phyloP scores from a whole-genome alignment of 2,113 vertebrate genomes.

The Eonycteris spelaea region DNA sequence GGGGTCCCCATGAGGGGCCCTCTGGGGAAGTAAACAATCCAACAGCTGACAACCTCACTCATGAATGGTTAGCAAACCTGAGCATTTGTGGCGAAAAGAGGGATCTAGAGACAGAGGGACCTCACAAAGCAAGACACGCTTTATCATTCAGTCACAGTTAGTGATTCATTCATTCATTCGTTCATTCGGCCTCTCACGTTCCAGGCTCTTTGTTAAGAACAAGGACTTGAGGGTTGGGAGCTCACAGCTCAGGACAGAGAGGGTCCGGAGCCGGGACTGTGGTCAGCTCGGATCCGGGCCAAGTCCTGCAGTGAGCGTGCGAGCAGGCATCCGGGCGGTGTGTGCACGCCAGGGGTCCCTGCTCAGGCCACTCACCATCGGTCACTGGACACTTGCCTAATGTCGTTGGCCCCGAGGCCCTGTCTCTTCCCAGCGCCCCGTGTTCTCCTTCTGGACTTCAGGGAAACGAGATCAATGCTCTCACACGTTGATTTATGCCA shows the following conservation, averaged over 20 bases:
- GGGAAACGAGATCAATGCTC: background rate
- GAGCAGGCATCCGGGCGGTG: too few relatives aligned
- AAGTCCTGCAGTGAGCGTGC: background rate
- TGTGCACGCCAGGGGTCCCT: background rate
- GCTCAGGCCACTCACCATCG: fast-evolving
- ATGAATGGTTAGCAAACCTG: too few relatives aligned
- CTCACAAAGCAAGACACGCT: background rate
- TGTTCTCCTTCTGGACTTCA: background rate
- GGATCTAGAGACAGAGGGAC: background rate
- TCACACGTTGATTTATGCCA: background rate
- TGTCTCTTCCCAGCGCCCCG: background rate
- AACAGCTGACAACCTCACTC: background rate
- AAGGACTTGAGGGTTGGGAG: fast-evolving
- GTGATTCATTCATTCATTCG: too few relatives aligned
- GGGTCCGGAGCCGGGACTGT: too few relatives aligned
- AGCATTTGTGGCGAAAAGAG: background rate
- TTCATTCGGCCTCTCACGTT: too few relatives aligned
- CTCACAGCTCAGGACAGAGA: background rate
- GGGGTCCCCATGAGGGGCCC: background rate
- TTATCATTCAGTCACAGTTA: background rate
- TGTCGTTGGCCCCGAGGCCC: background rate
- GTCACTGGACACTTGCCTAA: background rate
- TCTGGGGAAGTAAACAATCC: background rate
- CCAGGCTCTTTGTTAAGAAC: background rate
- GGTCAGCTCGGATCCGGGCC: background rate